phyloP scores from a whole-genome alignment of 1,140 invertebrate species.

The Zaprionus davidi region DNA sequence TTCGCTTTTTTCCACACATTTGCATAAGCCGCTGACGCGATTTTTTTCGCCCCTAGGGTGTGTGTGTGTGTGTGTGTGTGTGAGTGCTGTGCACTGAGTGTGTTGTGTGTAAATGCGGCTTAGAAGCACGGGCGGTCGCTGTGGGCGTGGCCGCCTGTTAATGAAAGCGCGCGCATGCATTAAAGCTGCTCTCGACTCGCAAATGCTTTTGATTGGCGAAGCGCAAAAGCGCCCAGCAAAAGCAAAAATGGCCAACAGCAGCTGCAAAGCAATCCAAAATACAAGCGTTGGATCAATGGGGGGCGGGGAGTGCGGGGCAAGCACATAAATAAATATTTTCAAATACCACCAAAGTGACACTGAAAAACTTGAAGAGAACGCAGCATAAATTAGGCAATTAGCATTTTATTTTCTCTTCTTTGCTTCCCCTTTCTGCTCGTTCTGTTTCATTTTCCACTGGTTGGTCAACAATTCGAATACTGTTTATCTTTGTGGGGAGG shows the following conservation, averaged over 20 bases:
- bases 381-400: conserved; percentile 75
- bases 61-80: conserved; percentile 7
- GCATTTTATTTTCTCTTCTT: conserved; percentile 48
- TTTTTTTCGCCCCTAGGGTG: conserved; percentile 66
- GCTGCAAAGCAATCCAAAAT: conserved; percentile 29
- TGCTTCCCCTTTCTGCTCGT: neutral
- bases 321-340: conserved; percentile 58
- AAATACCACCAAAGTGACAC: conserved; percentile 47
- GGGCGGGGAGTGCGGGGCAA: neutral
- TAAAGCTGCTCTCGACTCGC: conserved; percentile 64
- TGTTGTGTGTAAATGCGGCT: conserved; percentile 61
- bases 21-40: conserved; percentile 82
- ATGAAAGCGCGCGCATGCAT: conserved; percentile 81
- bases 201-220: conserved; percentile 80
- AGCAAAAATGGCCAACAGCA: conserved; percentile 48
- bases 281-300: neutral
- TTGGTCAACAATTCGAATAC: conserved; percentile 16
- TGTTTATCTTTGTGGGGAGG: conserved; percentile 29
- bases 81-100: neutral
- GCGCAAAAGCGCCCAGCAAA: conserved; percentile 70
- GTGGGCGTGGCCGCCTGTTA: conserved; percentile 73
- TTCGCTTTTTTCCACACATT: conserved; percentile 65
- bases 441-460: conserved; percentile 11
- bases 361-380: conserved; percentile 22
- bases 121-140: conserved; percentile 47